Conservation (phyloP, 2,797 vertebrate genomes). For the Paramormyrops hopkinsi region DNA sequence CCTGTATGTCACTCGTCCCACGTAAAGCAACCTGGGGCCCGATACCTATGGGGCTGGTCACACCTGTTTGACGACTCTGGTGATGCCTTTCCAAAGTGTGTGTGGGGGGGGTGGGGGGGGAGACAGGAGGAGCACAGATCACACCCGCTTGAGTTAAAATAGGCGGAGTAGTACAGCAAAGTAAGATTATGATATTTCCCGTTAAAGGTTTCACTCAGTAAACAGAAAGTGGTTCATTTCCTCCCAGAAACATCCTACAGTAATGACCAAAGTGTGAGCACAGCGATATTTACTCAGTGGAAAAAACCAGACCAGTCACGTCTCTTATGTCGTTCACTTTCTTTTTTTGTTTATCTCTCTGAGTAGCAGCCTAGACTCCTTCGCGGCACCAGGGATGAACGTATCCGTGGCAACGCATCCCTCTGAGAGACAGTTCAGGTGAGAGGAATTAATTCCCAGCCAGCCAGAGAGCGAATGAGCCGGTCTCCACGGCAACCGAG, state of each 20-base stretch:
- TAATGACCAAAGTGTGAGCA: not conserved
- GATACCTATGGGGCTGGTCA: not conserved
- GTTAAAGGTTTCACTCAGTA: not conserved
- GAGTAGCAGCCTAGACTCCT: not conserved
- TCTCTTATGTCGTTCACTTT: not conserved
- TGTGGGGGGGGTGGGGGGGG: too few relatives aligned
- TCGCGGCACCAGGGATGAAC: not conserved
- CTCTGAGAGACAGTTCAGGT: not conserved
- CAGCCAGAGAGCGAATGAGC: not conserved
- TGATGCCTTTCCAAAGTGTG: not conserved
- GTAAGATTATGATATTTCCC: not conserved
- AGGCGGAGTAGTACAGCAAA: not conserved
- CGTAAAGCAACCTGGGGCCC: not conserved
- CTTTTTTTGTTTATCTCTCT: constrained; percentile 15
- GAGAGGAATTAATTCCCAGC: not conserved
- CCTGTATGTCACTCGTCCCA: not conserved
- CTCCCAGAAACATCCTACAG: not conserved
- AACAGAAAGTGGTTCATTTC: constrained; percentile 7
- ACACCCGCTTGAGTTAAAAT: not conserved
- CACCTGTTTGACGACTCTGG: not conserved
- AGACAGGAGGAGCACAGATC: not conserved
- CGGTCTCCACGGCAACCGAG: not conserved
- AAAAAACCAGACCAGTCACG: not conserved
- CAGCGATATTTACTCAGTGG: not conserved
- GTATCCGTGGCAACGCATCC: not conserved